Evolutionary conservation across 2,888 invertebrate genomes (phyloP), one percentile per base, ranked within the genome.

Genomic region (Cantharis flavilabris): DNA sequence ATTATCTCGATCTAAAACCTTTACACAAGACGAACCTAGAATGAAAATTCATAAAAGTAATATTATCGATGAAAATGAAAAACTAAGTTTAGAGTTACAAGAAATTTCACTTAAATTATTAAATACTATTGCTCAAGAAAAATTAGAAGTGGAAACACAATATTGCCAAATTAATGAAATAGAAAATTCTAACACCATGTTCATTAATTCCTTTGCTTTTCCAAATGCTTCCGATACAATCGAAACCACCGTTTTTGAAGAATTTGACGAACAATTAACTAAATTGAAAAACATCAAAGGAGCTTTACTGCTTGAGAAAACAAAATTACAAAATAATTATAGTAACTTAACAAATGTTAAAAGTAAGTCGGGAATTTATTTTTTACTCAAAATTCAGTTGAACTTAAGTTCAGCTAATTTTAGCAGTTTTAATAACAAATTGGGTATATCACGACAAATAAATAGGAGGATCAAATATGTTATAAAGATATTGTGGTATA

Each of bases 31-130:
- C 82, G 92, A 92, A 73, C 92, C 93, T 10, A 92, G 90, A 81
- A 88, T 89, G 1, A 89, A 89, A 82, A 85, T 90, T 71, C 85
- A 91, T 81, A 90, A 90, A 77, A 92, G 90, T 86, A 87, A 88
- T 74, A 79, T 87, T 13, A 70, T 80, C 20, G 85, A 86, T 73
- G 85, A 86, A 69, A 86, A 87, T 75, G 91, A 91, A 80, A 90
- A 89, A 82, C 90, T 90, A 83, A 92, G 92, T 83, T 89, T 92
- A 20, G 95, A 94, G 84, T 89, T 96, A 81, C 95, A 96, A 84
- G 94, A 96, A 86, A 94, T 95, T 83, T 94, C 94, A 0, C 87
- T 95, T 28, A 93, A 93, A 87, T 87, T 94, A 75, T 91, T 93
- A 49, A 93, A 92, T 80, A 93, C 92, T 85, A 92, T 93, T 82